phyloP scores from a whole-genome alignment of 2,113 vertebrate genomes.

The Hyaena hyaena region DNA sequence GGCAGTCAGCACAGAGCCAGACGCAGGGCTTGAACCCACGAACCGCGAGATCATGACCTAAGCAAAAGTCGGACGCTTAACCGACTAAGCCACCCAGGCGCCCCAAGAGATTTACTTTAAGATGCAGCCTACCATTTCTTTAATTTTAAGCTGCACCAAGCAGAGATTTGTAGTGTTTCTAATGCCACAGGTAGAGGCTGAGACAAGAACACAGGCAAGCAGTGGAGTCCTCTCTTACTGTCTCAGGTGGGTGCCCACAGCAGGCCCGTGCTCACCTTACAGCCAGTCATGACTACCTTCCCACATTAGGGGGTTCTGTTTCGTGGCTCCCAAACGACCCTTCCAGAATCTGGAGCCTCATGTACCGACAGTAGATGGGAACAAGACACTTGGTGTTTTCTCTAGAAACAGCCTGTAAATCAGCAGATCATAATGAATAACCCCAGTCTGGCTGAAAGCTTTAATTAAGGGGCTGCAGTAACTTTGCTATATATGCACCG shows the following conservation, averaged over 20 bases:
- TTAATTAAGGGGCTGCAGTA: constrained; percentile 69
- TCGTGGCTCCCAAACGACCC: constrained; percentile 61
- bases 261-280: neutral
- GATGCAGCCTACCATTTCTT: neutral
- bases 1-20: too few species aligned
- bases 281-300: neutral
- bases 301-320: constrained; percentile 56
- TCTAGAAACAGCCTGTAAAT: constrained; percentile 71
- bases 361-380: constrained; percentile 70
- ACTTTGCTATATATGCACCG: constrained; percentile 8
- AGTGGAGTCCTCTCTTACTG: neutral
- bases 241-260: neutral
- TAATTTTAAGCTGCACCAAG: neutral
- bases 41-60: too few species aligned
- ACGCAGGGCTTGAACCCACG: too few species aligned
- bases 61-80: too few species aligned
- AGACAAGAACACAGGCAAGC: neutral
- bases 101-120: constrained; percentile 24
- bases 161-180: neutral
- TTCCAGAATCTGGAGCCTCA: constrained; percentile 75
- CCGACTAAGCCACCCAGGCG: too few species aligned
- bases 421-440: constrained; percentile 79
- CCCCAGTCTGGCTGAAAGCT: constrained; percentile 80
- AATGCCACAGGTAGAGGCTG: neutral
- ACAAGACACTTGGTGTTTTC: constrained; percentile 61